phyloP scores from a whole-genome alignment of 2,113 vertebrate species.

The Lampris megalopsis region DNA sequence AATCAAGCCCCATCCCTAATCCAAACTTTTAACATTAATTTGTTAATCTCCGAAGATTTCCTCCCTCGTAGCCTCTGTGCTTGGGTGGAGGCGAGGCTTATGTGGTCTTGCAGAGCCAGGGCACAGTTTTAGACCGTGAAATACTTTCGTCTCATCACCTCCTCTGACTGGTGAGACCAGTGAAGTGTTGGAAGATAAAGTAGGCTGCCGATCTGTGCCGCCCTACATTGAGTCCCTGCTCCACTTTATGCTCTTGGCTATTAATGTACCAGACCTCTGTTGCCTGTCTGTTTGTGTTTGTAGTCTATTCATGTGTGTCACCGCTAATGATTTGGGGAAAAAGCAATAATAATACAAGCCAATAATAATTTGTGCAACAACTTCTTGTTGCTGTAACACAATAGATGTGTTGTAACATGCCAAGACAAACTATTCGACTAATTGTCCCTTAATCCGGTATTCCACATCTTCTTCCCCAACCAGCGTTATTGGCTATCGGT shows the following conservation, averaged over 20 bases:
- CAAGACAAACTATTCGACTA: conserved; percentile 11
- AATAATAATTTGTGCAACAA: conserved; percentile 3
- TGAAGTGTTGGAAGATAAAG: conserved; percentile 44
- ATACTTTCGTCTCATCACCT: conserved; percentile 35
- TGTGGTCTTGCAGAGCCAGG: conserved; percentile 35
- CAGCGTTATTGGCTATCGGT: neutral
- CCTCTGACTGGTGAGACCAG: conserved; percentile 33
- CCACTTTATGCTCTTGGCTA: conserved; percentile 55
- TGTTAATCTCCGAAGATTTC: conserved; percentile 68
- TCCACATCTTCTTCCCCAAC: neutral
- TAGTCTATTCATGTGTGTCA: conserved; percentile 13
- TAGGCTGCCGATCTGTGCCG: conserved; percentile 59
- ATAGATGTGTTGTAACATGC: conserved; percentile 25
- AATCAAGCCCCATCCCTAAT: conserved; percentile 57
- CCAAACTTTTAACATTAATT: conserved; percentile 57
- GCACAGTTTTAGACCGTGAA: conserved; percentile 16
- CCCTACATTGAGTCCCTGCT: conserved; percentile 69
- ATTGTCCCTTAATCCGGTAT: conserved; percentile 23
- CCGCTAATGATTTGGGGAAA: conserved; percentile 10
- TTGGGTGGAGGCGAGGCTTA: conserved; percentile 39
- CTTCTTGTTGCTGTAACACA: conserved; percentile 23
- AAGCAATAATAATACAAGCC: neutral
- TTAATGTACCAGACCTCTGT: conserved; percentile 40
- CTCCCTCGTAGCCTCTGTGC: conserved; percentile 1
- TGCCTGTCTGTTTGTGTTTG: conserved; percentile 31